Percentiles rank a stretch among this genome's conserved stretches.
These are phyloP conservation scores for Caenorhabditis doughertyi DNA, from an alignment of 2,888 invertebrate species.

Conservation along the genomic window DNA sequence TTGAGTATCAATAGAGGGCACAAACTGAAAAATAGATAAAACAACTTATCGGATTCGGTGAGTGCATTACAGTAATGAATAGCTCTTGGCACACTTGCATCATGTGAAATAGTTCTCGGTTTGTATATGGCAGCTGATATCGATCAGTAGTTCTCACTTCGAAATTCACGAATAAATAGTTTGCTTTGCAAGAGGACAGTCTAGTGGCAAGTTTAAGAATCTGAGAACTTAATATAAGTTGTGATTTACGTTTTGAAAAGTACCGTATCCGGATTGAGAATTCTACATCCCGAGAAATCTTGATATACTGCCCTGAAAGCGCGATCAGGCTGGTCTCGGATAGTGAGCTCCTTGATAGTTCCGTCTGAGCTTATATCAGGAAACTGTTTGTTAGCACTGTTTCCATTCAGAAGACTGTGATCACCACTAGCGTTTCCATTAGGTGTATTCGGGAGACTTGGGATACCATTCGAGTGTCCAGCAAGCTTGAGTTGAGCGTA, in stretches of 20 bases:
- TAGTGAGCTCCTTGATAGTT: constrained; percentile 63
- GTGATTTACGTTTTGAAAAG: not conserved
- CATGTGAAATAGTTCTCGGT: constrained; percentile 80
- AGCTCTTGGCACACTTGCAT: constrained; percentile 78
- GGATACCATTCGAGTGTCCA: not conserved
- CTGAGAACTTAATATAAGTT: constrained; percentile 53
- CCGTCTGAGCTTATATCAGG: constrained; percentile 62
- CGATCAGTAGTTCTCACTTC: constrained; percentile 80
- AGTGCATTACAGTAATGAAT: constrained; percentile 73
- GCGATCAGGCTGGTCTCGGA: constrained; percentile 86
- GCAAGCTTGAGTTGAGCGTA: constrained; percentile 41
- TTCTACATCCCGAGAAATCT: constrained; percentile 85
- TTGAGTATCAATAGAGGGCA: constrained; percentile 80
- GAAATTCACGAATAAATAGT: constrained; percentile 79
- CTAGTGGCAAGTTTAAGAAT: constrained; percentile 74
- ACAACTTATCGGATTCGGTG: too few relatives aligned
- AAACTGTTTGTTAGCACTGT: constrained; percentile 28
- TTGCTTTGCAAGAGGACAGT: constrained; percentile 78
- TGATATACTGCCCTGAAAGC: constrained; percentile 85
- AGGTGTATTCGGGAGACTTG: not conserved
- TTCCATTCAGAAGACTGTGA: constrained; percentile 24
- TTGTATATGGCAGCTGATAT: constrained; percentile 79
- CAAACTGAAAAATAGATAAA: constrained; percentile 67
- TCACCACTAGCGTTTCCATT: constrained; percentile 29
- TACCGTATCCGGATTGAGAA: constrained; percentile 77